These are phyloP conservation scores for Plebejus argus DNA, from an alignment of 2,888 invertebrate species.

Conservation along the genomic window DNA sequence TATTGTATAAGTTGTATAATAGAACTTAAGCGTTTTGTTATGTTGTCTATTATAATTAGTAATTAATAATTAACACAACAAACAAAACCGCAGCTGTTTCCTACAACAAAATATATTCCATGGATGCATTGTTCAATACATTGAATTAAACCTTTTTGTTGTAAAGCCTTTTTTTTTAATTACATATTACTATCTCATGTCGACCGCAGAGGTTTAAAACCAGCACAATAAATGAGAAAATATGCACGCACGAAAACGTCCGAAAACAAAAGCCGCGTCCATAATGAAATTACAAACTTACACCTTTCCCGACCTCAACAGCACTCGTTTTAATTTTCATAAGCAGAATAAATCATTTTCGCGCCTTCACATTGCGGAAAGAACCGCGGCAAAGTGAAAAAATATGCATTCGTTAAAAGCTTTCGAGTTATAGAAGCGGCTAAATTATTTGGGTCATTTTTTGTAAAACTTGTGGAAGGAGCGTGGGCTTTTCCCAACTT, in stretches of 20 bases:
- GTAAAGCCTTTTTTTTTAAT: too few relatives aligned
- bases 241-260: not conserved
- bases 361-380: conserved; percentile 36
- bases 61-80: too few relatives aligned
- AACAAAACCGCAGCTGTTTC: too few relatives aligned
- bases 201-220: too few relatives aligned
- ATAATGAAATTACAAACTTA: conserved; percentile 23
- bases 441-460: not conserved
- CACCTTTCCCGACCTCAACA: conserved; percentile 19
- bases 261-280: not conserved
- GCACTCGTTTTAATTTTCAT: conserved; percentile 38
- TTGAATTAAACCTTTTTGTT: too few relatives aligned
- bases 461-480: not conserved
- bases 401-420: conserved; percentile 25
- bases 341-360: conserved; percentile 40
- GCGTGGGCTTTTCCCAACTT: not conserved
- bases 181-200: too few relatives aligned
- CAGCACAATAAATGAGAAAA: not conserved
- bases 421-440: not conserved
- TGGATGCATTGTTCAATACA: too few relatives aligned
- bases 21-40: too few relatives aligned
- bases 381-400: conserved; percentile 35
- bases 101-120: too few relatives aligned
- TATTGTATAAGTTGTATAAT: too few relatives aligned
- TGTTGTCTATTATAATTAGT: too few relatives aligned